Evolutionary conservation across 2,888 invertebrate genomes (phyloP).

Genomic region (Phyto melanocephala): DNA sequence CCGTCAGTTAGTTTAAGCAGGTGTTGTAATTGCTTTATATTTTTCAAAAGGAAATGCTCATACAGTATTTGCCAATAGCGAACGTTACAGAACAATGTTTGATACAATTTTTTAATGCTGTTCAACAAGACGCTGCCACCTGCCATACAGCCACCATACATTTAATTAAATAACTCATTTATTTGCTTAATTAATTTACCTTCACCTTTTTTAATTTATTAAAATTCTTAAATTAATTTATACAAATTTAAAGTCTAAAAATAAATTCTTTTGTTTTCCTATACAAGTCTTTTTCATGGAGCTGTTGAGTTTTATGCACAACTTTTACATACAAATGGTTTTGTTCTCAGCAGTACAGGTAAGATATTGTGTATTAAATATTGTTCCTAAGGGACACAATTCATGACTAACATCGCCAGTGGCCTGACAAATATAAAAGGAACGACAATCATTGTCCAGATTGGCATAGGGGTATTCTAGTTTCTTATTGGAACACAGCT

Average conservation of each 20-base stretch:
- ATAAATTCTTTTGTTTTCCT: not conserved
- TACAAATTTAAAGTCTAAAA: not conserved
- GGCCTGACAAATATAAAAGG: constrained; percentile 65
- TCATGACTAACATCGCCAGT: constrained; percentile 53
- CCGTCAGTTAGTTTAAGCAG: too few species aligned
- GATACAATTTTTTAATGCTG: too few species aligned
- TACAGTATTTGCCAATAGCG: too few species aligned
- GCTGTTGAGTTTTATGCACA: too few species aligned
- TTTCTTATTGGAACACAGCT: constrained; percentile 60
- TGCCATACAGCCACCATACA: too few species aligned
- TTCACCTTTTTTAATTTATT: not conserved
- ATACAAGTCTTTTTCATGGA: not conserved
- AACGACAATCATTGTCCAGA: constrained; percentile 65
- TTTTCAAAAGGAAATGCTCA: too few species aligned
- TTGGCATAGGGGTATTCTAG: constrained; percentile 61
- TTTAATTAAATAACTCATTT: not conserved
- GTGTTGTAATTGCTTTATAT: too few species aligned
- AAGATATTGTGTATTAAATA: constrained; percentile 36
- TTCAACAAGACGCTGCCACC: too few species aligned
- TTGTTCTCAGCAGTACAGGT: constrained; percentile 45
- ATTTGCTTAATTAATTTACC: not conserved
- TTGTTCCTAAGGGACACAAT: constrained; percentile 56
- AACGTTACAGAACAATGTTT: too few species aligned
- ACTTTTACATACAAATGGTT: constrained; percentile 37
- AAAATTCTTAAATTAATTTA: not conserved